Evolutionary conservation across 2,113 vertebrate genomes (phyloP).

Genomic region (Pelobates fuscus): DNA sequence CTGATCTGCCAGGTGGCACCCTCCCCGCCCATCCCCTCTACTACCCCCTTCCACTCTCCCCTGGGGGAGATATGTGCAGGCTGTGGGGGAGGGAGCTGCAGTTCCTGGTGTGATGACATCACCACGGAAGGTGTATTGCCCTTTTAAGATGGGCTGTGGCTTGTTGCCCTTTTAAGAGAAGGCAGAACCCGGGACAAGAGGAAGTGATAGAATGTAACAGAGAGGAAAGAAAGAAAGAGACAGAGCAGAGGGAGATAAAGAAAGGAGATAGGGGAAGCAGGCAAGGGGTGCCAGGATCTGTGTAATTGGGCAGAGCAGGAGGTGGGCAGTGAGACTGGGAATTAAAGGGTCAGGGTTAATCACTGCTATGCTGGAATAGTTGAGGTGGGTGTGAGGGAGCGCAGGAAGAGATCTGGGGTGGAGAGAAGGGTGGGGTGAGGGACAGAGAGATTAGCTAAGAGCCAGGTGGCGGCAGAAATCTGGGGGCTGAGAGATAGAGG

Average conservation of each 20-base stretch:
- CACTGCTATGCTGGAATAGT: background rate
- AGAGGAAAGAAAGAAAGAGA: constrained; percentile 22
- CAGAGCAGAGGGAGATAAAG: background rate
- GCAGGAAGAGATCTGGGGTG: background rate
- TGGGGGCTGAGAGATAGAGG: background rate
- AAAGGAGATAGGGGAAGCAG: background rate
- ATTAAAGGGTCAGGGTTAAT: background rate
- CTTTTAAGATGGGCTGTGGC: constrained; percentile 40
- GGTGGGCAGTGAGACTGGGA: background rate
- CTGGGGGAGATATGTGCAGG: background rate
- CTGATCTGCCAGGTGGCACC: background rate
- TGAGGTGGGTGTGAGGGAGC: background rate
- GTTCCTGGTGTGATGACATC: constrained; percentile 1
- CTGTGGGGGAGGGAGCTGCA: constrained; percentile 22
- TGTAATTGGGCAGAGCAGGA: too few relatives aligned
- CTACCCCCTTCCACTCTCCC: background rate
- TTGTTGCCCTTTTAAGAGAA: constrained; percentile 41
- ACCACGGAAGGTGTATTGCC: constrained; percentile 10
- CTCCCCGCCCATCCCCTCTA: background rate
- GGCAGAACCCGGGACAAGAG: constrained; percentile 31
- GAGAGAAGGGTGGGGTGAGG: background rate
- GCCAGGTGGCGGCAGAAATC: background rate
- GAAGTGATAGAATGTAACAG: constrained; percentile 32
- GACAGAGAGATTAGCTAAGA: too few relatives aligned
- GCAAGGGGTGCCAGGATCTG: too few relatives aligned